phyloP scores from a whole-genome alignment of 2,113 vertebrate genomes.

The Puffinus mauretanicus region DNA sequence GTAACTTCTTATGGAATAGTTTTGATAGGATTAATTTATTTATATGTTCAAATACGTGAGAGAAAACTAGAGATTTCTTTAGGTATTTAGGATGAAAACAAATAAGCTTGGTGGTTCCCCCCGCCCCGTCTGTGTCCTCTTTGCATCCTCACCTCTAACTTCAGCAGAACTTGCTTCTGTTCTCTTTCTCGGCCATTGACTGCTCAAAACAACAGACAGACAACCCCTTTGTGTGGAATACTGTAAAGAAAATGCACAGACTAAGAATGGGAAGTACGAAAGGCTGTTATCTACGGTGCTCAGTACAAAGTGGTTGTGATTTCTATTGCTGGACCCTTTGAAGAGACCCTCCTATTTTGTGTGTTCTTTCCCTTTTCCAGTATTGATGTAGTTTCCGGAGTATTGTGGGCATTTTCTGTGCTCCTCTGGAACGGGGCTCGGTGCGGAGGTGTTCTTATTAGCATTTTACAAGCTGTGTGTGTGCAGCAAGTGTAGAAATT shows the following conservation, averaged over 20 bases:
- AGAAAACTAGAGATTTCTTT: neutral
- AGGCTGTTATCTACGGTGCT: accelerated
- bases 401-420: neutral
- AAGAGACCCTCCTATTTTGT: neutral
- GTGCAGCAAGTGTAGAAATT: constrained; percentile 17
- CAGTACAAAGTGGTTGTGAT: neutral
- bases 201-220: neutral
- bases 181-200: neutral
- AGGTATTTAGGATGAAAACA: neutral
- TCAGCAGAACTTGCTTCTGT: neutral
- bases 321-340: neutral
- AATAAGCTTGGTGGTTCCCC: neutral
- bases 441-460: neutral
- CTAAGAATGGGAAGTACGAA: neutral
- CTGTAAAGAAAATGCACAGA: accelerated
- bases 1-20: neutral
- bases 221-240: neutral
- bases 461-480: neutral
- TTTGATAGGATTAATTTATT: neutral
- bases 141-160: neutral
- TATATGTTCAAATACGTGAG: neutral
- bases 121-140: neutral
- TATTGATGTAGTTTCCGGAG: neutral
- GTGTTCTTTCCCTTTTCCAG: neutral
- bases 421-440: neutral